A percentile compares a stretch with the other conserved stretches of the same genome.
phyloP scores from a whole-genome alignment of 2,797 vertebrate genomes.

The Centropyge bicolor region DNA sequence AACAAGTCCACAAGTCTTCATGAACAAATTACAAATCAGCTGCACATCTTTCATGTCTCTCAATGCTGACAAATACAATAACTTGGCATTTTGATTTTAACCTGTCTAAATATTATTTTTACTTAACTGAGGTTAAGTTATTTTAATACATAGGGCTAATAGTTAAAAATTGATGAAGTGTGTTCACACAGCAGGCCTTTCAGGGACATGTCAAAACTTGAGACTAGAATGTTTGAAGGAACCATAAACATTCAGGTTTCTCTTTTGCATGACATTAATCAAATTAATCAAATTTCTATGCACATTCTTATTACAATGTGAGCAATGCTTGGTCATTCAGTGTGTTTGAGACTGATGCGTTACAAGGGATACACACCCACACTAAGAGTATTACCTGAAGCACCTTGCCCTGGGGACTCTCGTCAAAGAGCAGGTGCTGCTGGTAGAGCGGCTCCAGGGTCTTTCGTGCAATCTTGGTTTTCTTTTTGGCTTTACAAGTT shows the following conservation, averaged over 20 bases:
- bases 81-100: not conserved
- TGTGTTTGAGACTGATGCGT: not conserved
- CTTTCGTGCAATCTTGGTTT: constrained; percentile 99
- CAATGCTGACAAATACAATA: too few species aligned
- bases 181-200: not conserved
- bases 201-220: too few species aligned
- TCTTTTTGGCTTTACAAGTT: constrained; percentile 98
- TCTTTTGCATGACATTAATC: not conserved
- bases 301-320: not conserved
- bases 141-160: not conserved
- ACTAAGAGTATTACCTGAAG: constrained; percentile 89
- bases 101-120: not conserved
- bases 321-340: not conserved
- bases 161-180: not conserved
- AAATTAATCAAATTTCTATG: not conserved
- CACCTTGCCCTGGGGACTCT: constrained; percentile 98
- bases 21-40: too few species aligned
- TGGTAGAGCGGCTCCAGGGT: constrained; percentile 99
- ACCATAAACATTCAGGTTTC: not conserved
- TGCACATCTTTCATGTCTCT: too few species aligned
- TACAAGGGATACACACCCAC: not conserved
- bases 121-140: not conserved
- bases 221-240: not conserved
- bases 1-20: too few species aligned
- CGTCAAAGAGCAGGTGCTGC: constrained; percentile 96